Evolutionary conservation across 2,888 invertebrate species (phyloP).

Genomic region (Quadroppia sp.): DNA sequence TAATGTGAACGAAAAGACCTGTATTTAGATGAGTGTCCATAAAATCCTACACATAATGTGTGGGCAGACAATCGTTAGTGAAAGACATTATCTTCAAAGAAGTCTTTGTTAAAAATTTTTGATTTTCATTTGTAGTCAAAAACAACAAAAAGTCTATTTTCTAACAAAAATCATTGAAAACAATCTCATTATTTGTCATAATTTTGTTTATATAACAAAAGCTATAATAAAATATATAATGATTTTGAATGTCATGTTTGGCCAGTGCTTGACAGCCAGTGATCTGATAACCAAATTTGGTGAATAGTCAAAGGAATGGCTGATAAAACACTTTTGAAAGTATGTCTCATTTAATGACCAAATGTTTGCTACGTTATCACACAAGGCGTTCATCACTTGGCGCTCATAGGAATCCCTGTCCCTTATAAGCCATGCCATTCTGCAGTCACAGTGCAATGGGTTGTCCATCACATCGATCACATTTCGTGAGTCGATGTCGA

Average conservation of each 20-base stretch:
- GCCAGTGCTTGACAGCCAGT: not conserved
- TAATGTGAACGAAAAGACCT: no score
- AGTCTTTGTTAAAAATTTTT: no score
- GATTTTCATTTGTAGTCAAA: no score
- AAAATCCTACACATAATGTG: no score
- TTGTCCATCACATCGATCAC: slow-evolving; percentile 31
- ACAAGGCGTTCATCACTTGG: slow-evolving; percentile 32
- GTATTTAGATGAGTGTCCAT: no score
- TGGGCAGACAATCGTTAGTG: no score
- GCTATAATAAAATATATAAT: no score
- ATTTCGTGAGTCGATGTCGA: slow-evolving; percentile 14
- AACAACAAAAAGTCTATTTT: no score
- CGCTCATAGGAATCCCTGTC: slow-evolving; percentile 16
- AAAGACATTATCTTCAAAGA: no score
- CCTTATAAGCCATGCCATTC: slow-evolving; percentile 25
- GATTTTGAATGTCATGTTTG: not conserved
- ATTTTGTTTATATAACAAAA: no score
- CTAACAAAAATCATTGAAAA: no score
- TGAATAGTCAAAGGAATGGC: slow-evolving; percentile 5
- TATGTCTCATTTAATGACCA: slow-evolving; percentile 35
- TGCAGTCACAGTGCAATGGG: slow-evolving; percentile 37
- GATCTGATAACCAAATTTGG: slow-evolving; percentile 29
- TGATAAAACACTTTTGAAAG: slow-evolving; percentile 4
- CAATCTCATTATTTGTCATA: no score
- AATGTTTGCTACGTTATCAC: slow-evolving; percentile 27